phyloP scores from a whole-genome alignment of 1,140 invertebrate genomes.

The Atta texana region DNA sequence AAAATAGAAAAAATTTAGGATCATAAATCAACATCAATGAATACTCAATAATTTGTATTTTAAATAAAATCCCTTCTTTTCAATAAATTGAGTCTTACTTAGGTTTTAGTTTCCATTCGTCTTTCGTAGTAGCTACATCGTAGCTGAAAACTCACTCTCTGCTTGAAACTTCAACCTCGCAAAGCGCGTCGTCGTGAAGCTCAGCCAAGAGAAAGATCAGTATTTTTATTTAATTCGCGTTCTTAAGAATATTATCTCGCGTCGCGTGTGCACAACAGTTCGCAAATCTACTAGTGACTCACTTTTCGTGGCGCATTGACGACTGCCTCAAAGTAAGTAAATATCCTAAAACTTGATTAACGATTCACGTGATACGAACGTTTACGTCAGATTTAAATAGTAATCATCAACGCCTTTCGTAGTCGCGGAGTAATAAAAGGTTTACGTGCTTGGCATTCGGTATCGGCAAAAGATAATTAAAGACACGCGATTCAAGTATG shows the following conservation, averaged over 20 bases:
- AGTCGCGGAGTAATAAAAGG: conserved; percentile 3
- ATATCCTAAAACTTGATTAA: conserved; percentile 26
- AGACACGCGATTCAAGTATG: neutral
- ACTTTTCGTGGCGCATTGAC: neutral
- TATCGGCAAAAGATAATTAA: neutral
- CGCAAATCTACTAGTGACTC: conserved; percentile 19
- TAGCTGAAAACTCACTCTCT: neutral
- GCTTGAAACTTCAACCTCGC: neutral
- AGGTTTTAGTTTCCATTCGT: neutral
- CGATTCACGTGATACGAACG: conserved; percentile 18
- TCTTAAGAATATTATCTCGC: neutral
- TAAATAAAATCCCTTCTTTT: neutral
- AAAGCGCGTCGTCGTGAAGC: neutral
- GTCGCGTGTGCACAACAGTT: neutral
- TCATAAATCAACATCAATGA: neutral
- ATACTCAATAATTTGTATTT: neutral
- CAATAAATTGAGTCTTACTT: neutral
- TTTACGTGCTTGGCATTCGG: conserved; percentile 1
- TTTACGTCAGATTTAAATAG: conserved; percentile 35
- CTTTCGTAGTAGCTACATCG: neutral
- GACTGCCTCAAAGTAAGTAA: neutral
- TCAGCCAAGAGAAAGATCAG: neutral
- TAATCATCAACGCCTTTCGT: neutral
- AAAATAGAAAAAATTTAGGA: neutral
- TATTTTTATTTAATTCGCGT: neutral